Evolutionary conservation across 2,113 vertebrate genomes (phyloP), one percentile per base, ranked within the genome.

Genomic region (Chiloscyllium plagiosum): DNA sequence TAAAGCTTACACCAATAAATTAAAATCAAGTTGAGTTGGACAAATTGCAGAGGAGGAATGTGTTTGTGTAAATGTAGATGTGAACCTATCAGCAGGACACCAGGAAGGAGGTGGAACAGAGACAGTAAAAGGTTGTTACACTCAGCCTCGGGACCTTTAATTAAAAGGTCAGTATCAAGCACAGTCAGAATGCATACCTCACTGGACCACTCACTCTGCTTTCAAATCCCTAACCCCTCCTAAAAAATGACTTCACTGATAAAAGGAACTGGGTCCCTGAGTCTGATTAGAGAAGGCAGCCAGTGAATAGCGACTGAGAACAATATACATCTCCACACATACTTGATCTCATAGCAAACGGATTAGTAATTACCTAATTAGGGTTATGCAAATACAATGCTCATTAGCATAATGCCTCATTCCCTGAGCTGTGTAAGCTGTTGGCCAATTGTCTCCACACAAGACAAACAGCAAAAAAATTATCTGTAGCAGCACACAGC

Each of bases 281-380:
- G 42, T 15, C 69, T 72, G 69, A 72, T 95, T 20, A 47, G 68
- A 50, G 19, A 95, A 29, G 68, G 68, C 68, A 96, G 97, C 97
- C 97, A 97, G 69, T 20, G 97, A 98, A 97, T 97, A 97, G 97
- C 96, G 97, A 97, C 97, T 97, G 96, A 96, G 97, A 97, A 96
- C 93, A 97, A 96, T 97, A 94, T 97, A 97, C 97, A 97, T 98
- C 97, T 97, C 97, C 97, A 97, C 97, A 97, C 98, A 98, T 97
- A 97, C 98, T 98, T 96, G 96, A 98, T 97, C 98, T 98, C 98
- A 97, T 98, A 98, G 98, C 97, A 98, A 98, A 98, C 98, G 97
- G 98, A 98, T 98, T 98, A 98, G 98, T 98, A 98, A 98, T 98
- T 98, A 98, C 98, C 98, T 98, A 98, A 98, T 98, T 98, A 98